Percentiles rank a stretch among this genome's conserved stretches.
Evolutionary conservation across 1,140 invertebrate species (phyloP).

Genomic region (Brachionus plicatilis): DNA sequence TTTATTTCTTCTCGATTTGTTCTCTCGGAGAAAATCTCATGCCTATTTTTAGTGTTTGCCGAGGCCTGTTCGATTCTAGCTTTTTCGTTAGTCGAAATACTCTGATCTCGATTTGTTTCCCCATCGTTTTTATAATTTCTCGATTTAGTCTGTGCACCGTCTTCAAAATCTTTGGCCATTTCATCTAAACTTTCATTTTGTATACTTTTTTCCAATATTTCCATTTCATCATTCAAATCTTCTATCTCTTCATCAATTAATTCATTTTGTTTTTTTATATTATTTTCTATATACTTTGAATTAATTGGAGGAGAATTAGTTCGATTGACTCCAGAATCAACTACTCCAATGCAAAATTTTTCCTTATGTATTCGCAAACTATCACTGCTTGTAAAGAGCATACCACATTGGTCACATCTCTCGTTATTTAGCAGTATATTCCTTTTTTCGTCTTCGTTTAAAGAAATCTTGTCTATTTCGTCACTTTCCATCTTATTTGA

Average conservation of each 20-base stretch:
- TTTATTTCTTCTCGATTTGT: too few relatives aligned
- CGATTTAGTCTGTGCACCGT: neutral
- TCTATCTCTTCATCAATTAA: neutral
- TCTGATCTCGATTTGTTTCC: neutral
- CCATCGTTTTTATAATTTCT: neutral
- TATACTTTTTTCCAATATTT: neutral
- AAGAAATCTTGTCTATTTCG: neutral
- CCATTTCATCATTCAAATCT: neutral
- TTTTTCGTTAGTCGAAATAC: neutral
- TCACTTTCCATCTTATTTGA: neutral
- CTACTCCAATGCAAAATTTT: constrained; percentile 11
- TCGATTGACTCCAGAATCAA: neutral
- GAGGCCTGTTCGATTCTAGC: too few relatives aligned
- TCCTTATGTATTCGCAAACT: neutral
- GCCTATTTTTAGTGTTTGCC: too few relatives aligned
- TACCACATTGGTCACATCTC: constrained; percentile 40
- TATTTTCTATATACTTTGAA: constrained; percentile 2
- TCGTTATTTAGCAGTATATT: constrained; percentile 18
- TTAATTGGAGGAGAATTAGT: constrained; percentile 7
- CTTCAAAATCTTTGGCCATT: neutral
- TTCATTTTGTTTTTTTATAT: neutral
- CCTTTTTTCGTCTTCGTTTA: neutral
- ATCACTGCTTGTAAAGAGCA: constrained; percentile 15
- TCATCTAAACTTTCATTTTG: neutral
- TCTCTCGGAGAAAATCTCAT: too few relatives aligned